Percentiles rank a stretch among this genome's conserved stretches.
Conservation (phyloP, 2,888 invertebrate species). For the Andrena marginata region DNA sequence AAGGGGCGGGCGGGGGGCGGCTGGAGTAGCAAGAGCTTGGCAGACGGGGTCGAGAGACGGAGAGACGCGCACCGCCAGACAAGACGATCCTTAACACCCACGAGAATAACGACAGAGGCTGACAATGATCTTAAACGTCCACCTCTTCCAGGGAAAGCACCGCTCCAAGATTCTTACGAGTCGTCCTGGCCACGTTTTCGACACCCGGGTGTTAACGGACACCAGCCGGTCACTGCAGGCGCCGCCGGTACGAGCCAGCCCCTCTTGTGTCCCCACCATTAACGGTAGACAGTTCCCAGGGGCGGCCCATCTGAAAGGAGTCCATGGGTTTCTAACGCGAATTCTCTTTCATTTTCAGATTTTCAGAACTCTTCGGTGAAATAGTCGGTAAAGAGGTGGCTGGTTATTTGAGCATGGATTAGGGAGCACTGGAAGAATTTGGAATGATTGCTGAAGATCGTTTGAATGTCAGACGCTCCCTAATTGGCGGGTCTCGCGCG, state of each 20-base stretch:
- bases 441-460: neutral
- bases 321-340: neutral
- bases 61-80: slow-evolving; percentile 9
- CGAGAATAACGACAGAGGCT: neutral
- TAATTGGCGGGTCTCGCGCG: neutral
- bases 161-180: slow-evolving; percentile 3
- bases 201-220: slow-evolving; percentile 74
- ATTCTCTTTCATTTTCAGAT: neutral
- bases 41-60: slow-evolving; percentile 22
- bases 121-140: slow-evolving; percentile 11
- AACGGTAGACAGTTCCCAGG: slow-evolving; percentile 38
- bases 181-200: slow-evolving; percentile 66
- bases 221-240: slow-evolving; percentile 80
- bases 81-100: slow-evolving; percentile 10
- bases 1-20: neutral
- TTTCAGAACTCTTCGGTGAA: neutral
- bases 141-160: slow-evolving; percentile 11
- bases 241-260: slow-evolving; percentile 73
- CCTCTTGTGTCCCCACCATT: slow-evolving; percentile 60
- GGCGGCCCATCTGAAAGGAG: slow-evolving; percentile 12
- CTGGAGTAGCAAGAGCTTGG: slow-evolving; percentile 1
- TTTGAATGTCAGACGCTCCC: neutral
- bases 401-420: neutral
- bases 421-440: neutral
- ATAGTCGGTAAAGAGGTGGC: neutral